Percentiles rank a stretch among this genome's conserved stretches.
Conservation (phyloP, 2,888 invertebrate species). For the Mythimna impura region DNA sequence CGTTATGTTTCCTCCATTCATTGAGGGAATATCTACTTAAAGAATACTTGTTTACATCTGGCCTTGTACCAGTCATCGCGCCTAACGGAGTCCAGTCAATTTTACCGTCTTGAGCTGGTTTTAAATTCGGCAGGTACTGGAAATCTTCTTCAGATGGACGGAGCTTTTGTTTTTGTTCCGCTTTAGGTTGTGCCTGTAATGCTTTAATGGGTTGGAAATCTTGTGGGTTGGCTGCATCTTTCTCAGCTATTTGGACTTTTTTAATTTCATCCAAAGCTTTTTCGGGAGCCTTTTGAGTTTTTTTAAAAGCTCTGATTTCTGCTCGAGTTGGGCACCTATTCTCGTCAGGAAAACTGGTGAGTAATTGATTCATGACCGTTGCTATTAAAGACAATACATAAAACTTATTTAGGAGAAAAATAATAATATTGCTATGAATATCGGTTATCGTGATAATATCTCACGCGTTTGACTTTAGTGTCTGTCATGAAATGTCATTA, state of each 20-base stretch:
- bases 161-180: slow-evolving; percentile 21
- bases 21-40: slow-evolving; percentile 93
- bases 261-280: slow-evolving; percentile 67
- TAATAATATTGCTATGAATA: not conserved
- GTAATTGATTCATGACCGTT: slow-evolving; percentile 57
- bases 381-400: not conserved
- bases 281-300: slow-evolving; percentile 74
- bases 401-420: no score
- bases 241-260: slow-evolving; percentile 56
- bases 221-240: not conserved
- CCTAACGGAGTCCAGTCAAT: slow-evolving; percentile 93
- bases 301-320: slow-evolving; percentile 82
- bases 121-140: slow-evolving; percentile 76
- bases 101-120: slow-evolving; percentile 93
- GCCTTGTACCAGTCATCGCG: slow-evolving; percentile 93
- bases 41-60: slow-evolving; percentile 94
- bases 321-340: slow-evolving; percentile 74
- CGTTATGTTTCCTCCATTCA: slow-evolving; percentile 93
- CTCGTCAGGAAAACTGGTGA: slow-evolving; percentile 76
- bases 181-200: not conserved
- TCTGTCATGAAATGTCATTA: not conserved
- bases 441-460: not conserved
- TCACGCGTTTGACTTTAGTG: not conserved
- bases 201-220: not conserved
- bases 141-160: slow-evolving; percentile 65